Base-by-base conservation (phyloP, 1,140 invertebrate species). In the Tetramorium simillimum region DNA sequence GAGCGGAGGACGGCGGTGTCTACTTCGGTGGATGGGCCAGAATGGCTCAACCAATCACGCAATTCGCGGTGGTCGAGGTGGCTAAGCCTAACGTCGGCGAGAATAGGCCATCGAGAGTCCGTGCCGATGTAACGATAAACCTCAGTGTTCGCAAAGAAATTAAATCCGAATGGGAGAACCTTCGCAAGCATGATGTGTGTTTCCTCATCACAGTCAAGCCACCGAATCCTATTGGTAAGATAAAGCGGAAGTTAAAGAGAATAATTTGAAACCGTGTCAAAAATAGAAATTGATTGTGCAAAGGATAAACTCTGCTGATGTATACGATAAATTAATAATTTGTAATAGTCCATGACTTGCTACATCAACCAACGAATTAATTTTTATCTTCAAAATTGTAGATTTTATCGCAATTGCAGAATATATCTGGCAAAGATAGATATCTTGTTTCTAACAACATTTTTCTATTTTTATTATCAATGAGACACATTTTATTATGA, bases 1-100 rank as follows among this genome's bases (percentile, higher is more conserved):
- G 96, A 95, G 96, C 98, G 10, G 99, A 99, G 96, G 98, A 99
- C 94, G 97, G 96, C 0, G 97, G 96, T 73, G 97, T 97, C 43
- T 97, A 98, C 90, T 99, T 99, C 95, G 98, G 98, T 9, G 99
- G 99, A 21, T 99, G 99, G 99, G 99, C 99, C 0, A 96, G 99
- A 86, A 99, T 99, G 99, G 99, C 99, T 2, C 98, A 99, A 91
- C 98, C 99, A 0, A 98, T 99, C 58, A 96, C 97, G 9, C 97
- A 97, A 85, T 99, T 99, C 95, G 97, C 98, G 14, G 98, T 99
- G 21, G 98, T 99, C n/a, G 99, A 99, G 95, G 98, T 98, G 1
- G 97, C 97, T 0, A 98, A 98, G 92, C 98, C 98, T 0, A 98
- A 98, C 93, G 97, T 98, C 14, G 97, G 99, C 0, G 99, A 99